Conservation (phyloP, 2,797 vertebrate species). For the Sebastes nivosus region DNA sequence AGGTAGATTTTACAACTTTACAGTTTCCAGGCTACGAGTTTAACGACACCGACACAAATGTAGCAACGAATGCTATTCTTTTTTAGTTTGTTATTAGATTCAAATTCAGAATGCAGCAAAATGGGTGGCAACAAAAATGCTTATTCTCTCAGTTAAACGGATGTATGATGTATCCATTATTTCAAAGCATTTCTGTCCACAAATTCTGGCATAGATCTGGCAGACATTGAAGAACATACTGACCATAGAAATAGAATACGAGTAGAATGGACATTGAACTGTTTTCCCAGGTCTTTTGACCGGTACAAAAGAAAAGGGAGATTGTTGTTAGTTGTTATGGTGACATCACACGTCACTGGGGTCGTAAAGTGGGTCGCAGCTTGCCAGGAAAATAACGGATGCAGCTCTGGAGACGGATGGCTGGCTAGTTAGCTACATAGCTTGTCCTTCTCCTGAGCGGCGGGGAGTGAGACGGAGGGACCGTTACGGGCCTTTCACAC, state of each 20-base stretch:
- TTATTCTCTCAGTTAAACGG: not conserved
- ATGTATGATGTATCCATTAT: not conserved
- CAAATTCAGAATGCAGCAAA: not conserved
- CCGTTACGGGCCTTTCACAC: too few relatives aligned
- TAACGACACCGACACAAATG: not conserved
- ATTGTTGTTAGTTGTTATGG: too few relatives aligned
- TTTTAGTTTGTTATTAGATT: not conserved
- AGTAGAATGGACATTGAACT: too few relatives aligned
- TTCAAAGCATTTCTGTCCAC: not conserved
- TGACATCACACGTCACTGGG: too few relatives aligned
- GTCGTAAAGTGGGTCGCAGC: too few relatives aligned
- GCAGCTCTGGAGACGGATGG: too few relatives aligned
- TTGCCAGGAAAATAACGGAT: too few relatives aligned
- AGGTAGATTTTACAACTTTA: constrained; percentile 20
- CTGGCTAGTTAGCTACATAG: too few relatives aligned
- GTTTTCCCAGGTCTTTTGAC: too few relatives aligned
- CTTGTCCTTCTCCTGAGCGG: too few relatives aligned
- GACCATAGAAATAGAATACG: not conserved
- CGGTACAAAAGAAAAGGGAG: too few relatives aligned
- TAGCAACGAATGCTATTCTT: not conserved
- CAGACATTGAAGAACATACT: not conserved
- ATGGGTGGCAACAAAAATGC: not conserved
- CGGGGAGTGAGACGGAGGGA: too few relatives aligned
- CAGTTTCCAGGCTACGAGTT: not conserved
- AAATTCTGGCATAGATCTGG: not conserved